Conservation (phyloP, 2,797 vertebrate genomes). For the Urophycis tenuis region DNA sequence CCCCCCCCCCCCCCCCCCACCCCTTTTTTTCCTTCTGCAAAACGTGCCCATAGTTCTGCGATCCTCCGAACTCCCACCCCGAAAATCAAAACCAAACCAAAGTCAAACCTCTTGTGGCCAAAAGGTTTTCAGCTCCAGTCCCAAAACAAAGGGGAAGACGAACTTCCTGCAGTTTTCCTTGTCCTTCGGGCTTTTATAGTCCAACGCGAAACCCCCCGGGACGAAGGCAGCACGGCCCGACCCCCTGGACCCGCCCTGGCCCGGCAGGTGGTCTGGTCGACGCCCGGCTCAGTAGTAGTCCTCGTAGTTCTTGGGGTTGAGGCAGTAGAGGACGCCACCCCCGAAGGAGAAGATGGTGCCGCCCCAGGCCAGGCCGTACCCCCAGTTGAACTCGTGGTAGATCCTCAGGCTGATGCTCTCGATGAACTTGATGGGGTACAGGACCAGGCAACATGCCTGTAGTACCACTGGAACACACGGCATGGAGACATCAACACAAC, state of each 20-base stretch:
- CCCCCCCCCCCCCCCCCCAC: too few relatives aligned
- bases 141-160: background rate
- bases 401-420: constrained; percentile 96
- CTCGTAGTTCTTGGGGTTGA: constrained; percentile 66
- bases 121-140: constrained; percentile 12
- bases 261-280: background rate
- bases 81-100: too few relatives aligned
- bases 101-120: background rate
- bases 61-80: background rate
- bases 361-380: constrained; percentile 96
- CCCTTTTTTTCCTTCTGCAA: too few relatives aligned
- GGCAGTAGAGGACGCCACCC: constrained; percentile 94
- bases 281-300: constrained; percentile 17
- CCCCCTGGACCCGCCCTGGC: too few relatives aligned
- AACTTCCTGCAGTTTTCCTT: background rate
- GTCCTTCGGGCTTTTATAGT: background rate
- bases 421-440: constrained; percentile 98
- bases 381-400: constrained; percentile 99
- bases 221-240: too few relatives aligned
- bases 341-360: constrained; percentile 98
- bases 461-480: constrained; percentile 80
- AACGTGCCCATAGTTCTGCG: background rate
- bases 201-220: background rate
- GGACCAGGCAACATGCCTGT: constrained; percentile 93
- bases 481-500: background rate